Conservation (phyloP, 2,888 invertebrate genomes). For the Heteropelma amictum region DNA sequence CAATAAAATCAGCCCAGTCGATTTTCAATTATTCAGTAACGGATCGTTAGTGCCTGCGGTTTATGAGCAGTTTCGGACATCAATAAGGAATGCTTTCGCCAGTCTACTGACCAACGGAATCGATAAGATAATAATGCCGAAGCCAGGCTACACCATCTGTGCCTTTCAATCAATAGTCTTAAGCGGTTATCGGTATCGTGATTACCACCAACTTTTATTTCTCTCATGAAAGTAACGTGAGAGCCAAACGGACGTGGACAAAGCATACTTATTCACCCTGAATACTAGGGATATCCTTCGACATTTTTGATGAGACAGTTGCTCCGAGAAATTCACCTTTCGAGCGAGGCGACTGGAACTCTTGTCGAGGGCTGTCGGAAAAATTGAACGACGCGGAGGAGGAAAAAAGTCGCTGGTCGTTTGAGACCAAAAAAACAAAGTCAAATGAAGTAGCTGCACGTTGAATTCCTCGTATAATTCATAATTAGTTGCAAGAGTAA, state of each 20-base stretch:
- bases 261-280: no score
- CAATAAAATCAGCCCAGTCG: neutral
- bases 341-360: neutral
- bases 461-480: no score
- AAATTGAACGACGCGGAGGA: no score
- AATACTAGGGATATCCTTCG: no score
- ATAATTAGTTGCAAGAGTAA: no score
- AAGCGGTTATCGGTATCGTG: neutral
- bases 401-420: no score
- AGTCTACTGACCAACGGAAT: conserved; percentile 28
- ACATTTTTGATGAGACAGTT: neutral
- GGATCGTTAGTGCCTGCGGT: conserved; percentile 38
- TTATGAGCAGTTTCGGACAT: conserved; percentile 29
- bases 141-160: no score
- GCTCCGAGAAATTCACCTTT: neutral
- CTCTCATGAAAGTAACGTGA: neutral
- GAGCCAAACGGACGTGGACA: neutral
- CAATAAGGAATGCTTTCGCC: conserved; percentile 39
- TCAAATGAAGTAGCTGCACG: no score
- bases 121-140: conserved; percentile 30
- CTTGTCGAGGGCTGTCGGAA: no score
- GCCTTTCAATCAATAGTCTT: neutral
- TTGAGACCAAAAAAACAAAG: no score
- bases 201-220: neutral
- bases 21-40: conserved; percentile 53